Percentiles rank a stretch among this genome's conserved stretches.
Evolutionary conservation across 2,888 invertebrate species (phyloP).

Genomic region (Alloplasta piceator): DNA sequence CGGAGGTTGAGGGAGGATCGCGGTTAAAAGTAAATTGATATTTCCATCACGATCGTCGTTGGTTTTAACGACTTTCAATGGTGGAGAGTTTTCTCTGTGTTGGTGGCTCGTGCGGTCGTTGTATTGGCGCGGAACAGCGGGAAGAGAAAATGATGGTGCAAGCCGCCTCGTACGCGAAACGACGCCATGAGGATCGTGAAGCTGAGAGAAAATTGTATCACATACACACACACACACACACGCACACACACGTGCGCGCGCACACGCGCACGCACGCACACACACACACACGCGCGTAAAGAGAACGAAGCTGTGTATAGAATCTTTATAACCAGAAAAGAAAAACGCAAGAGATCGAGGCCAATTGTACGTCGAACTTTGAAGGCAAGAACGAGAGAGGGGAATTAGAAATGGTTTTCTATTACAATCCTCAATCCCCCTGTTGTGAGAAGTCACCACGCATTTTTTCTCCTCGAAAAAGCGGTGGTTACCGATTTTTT

Average conservation of each 20-base stretch:
- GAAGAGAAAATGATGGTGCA: slow-evolving; percentile 42
- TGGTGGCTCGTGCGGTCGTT: slow-evolving; percentile 18
- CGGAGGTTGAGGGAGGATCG: slow-evolving; percentile 48
- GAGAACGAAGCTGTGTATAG: background rate
- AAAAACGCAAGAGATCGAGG: slow-evolving; percentile 27
- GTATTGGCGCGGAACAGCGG: slow-evolving; percentile 26
- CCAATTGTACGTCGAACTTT: slow-evolving; percentile 49
- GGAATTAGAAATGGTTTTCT: slow-evolving; percentile 47
- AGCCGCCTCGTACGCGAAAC: slow-evolving; percentile 16
- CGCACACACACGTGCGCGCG: no score
- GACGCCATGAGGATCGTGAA: slow-evolving; percentile 21
- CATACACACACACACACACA: background rate
- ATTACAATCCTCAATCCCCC: no score
- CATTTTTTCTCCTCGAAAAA: no score
- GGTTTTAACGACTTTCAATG: slow-evolving; percentile 61
- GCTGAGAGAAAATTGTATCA: slow-evolving; percentile 50
- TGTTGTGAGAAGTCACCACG: no score
- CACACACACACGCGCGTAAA: background rate
- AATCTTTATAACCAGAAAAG: slow-evolving; percentile 11
- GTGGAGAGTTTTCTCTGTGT: slow-evolving; percentile 10
- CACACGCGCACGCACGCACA: background rate
- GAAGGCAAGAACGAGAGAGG: slow-evolving; percentile 6
- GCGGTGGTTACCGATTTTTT: no score
- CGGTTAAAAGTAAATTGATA: slow-evolving; percentile 67
- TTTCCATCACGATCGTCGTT: slow-evolving; percentile 66